A percentile compares a stretch with the other conserved stretches of the same genome.
Evolutionary conservation across 2,113 vertebrate genomes (phyloP).

Genomic region (Mixornis gularis): DNA sequence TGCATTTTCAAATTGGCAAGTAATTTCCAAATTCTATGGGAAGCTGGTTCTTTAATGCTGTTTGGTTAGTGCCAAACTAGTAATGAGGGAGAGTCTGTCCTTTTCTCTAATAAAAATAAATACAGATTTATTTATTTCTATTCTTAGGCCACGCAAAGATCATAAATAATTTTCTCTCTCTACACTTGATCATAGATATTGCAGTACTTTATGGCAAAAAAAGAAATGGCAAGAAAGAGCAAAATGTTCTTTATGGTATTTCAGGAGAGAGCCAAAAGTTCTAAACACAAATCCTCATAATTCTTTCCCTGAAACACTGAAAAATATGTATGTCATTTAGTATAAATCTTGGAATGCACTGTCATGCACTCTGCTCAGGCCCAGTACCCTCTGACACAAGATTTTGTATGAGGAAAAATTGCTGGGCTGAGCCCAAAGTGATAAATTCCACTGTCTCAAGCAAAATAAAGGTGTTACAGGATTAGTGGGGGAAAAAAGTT

Average conservation of each 20-base stretch:
- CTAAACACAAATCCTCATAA: not conserved
- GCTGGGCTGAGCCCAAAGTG: not conserved
- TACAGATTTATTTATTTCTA: not conserved
- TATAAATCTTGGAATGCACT: not conserved
- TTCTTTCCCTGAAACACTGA: not conserved
- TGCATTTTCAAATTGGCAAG: not conserved
- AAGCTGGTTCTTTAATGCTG: not conserved
- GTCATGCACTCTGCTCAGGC: not conserved
- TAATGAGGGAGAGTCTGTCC: not conserved
- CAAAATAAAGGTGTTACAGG: not conserved
- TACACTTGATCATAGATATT: not conserved
- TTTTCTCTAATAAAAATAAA: not conserved
- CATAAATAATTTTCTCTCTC: not conserved
- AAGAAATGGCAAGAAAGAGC: not conserved
- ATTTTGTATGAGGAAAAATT: not conserved
- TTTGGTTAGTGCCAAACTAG: not conserved
- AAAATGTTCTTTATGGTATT: not conserved
- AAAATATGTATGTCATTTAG: not conserved
- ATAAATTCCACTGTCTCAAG: not conserved
- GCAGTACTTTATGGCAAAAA: not conserved
- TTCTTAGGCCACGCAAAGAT: not conserved
- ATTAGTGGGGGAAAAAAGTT: not conserved
- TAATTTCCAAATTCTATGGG: not conserved
- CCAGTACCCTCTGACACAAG: not conserved
- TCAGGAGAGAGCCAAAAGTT: not conserved